A percentile compares a stretch with the other conserved stretches of the same genome.
phyloP scores from a whole-genome alignment of 2,113 vertebrate genomes.

The Dromiciops gliroides region DNA sequence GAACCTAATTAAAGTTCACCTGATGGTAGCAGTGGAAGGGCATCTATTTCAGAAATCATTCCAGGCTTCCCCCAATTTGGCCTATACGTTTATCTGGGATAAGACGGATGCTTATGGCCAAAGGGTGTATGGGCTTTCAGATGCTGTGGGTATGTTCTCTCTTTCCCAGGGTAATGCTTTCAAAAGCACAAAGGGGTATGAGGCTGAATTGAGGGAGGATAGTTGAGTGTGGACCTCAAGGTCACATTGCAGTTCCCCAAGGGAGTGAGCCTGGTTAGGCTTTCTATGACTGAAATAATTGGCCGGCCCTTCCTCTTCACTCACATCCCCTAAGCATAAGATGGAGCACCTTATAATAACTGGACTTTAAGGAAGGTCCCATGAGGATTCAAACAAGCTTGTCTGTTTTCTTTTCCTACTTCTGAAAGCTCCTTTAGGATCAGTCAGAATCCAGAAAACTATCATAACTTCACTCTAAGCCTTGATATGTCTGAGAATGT shows the following conservation, averaged over 20 bases:
- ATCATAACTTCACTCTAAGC: neutral
- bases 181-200: neutral
- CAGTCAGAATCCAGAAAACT: constrained; percentile 11
- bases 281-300: neutral
- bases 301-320: neutral
- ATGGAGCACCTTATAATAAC: neutral
- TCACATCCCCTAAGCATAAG: neutral
- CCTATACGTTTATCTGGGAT: constrained; percentile 99
- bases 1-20: constrained; percentile 96
- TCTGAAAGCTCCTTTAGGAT: constrained; percentile 5
- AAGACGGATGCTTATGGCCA: constrained; percentile 98
- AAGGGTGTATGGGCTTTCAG: constrained; percentile 95
- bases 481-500: neutral
- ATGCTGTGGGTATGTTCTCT: constrained; percentile 93
- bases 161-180: neutral
- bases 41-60: constrained; percentile 99
- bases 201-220: constrained; percentile 24
- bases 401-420: neutral
- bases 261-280: neutral
- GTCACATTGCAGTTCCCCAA: neutral
- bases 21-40: constrained; percentile 98
- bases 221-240: neutral
- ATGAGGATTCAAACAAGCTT: neutral
- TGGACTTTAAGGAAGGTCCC: neutral
- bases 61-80: constrained; percentile 96